Evolutionary conservation across 2,888 invertebrate species (phyloP).

Genomic region (Acanthosepion esculentum): DNA sequence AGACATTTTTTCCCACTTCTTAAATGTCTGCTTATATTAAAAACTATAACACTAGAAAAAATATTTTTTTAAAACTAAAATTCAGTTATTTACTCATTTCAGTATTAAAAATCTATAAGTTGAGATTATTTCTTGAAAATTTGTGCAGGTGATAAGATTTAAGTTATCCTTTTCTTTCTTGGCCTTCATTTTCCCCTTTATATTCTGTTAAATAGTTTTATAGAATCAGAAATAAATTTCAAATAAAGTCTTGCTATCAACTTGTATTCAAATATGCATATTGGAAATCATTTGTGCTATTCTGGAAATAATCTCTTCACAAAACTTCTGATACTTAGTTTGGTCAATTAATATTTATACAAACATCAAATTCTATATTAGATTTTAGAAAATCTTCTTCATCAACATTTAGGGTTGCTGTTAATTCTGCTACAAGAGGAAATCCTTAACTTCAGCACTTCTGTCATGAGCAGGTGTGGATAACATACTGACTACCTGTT

Average conservation of each 20-base stretch:
- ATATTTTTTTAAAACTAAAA: neutral
- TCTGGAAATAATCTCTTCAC: neutral
- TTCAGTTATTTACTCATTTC: too few species aligned
- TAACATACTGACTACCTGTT: neutral
- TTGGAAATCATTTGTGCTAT: neutral
- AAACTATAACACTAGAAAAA: neutral
- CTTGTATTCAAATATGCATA: neutral
- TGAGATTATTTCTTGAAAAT: neutral
- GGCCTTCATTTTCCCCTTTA: neutral
- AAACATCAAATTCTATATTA: constrained; percentile 46
- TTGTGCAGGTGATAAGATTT: neutral
- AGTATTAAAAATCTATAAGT: neutral
- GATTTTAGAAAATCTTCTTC: constrained; percentile 44
- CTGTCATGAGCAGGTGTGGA: neutral
- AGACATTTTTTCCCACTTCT: neutral
- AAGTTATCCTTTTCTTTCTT: neutral
- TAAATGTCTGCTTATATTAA: neutral
- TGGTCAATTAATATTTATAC: neutral
- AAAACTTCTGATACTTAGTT: neutral
- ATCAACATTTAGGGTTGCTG: neutral
- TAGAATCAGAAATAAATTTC: neutral
- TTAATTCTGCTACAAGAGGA: neutral
- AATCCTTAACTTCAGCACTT: constrained; percentile 46
- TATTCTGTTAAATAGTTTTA: too few species aligned
- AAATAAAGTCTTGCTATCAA: neutral